Conservation (phyloP, 2,888 invertebrate species). For the Subacronicta megacephala region DNA sequence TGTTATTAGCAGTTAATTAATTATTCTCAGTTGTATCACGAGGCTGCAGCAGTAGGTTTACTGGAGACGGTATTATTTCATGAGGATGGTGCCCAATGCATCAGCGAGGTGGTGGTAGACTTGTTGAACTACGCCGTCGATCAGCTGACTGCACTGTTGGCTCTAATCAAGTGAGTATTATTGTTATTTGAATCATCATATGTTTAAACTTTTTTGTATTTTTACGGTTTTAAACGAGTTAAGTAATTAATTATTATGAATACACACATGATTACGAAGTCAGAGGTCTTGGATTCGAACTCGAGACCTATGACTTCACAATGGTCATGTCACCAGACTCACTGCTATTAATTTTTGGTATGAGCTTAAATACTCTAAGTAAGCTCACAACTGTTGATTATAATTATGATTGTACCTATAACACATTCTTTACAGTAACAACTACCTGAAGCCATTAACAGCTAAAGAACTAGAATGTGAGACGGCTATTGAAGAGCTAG, state of each 20-base stretch:
- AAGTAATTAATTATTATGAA: no score
- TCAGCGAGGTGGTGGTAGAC: constrained; percentile 94
- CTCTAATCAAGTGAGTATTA: constrained; percentile 79
- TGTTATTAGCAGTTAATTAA: not conserved
- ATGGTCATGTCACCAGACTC: no score
- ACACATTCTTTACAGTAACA: constrained; percentile 63
- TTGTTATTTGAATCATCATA: not conserved
- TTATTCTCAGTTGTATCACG: constrained; percentile 92
- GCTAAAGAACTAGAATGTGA: constrained; percentile 84
- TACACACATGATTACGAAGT: no score
- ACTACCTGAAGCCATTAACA: constrained; percentile 72
- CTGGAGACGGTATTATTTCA: constrained; percentile 96
- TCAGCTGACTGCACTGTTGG: constrained; percentile 91
- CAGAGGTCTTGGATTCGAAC: no score
- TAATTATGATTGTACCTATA: no score
- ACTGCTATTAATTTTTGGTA: no score
- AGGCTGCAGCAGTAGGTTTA: constrained; percentile 94
- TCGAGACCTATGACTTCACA: no score
- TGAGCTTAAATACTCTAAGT: no score
- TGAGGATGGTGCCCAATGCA: constrained; percentile 93
- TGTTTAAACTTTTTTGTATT: no score
- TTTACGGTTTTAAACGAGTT: no score
- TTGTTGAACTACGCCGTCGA: constrained; percentile 95
- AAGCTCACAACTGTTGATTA: no score
- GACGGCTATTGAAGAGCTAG: constrained; percentile 89